Base-by-base conservation (phyloP, 2,113 vertebrate species). In the Tursiops truncatus region DNA sequence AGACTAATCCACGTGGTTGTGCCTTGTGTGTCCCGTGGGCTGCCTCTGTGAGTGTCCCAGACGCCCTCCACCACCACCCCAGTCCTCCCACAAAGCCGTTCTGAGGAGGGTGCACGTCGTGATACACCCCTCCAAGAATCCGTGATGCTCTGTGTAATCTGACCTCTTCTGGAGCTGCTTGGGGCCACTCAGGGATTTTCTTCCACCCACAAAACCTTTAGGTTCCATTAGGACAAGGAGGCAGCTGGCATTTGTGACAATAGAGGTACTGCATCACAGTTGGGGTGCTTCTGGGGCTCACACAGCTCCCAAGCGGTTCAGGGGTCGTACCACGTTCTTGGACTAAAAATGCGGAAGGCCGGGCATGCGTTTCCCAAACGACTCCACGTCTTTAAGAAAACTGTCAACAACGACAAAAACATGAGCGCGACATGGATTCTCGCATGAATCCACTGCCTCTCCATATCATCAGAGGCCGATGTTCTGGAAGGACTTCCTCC, bases 381-480 rank as follows among this genome's bases (percentile, higher is more conserved):
- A 65, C 33, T n/a, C 31, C 58, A 44, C 65, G 28, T 15, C 44
- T 44, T 28, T 23, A 47, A 88, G 88, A 70, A 68, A 91, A 71
- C 15, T 5, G 33, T 36, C 94, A 38, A 33, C 9, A 8, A 14
- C 2, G 23, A 33, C 21, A 25, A 76, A 79, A 56, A 20, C 26
- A 3, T 25, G 0, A 9, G 25, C 0, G 5, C 62, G 38, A 44
- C 83, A 15, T 10, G 31, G 56, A 36, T 53, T 47, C 50, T 81
- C 21, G 47, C 10, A 1, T 15, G 47, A 23, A 44, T 20, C 13
- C 26, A 3, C 26, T 3, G 8, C 1, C 33, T 23, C 33, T 38
- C 56, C 10, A 23, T 21, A 0, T 50, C 41, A 62, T 18, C 62
- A 67, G 53, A 18, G 5, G 11, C 4, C 0, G 0, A 0, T 0